Base-by-base conservation (phyloP, 2,888 invertebrate genomes). In the Caenorhabditis japonica region DNA sequence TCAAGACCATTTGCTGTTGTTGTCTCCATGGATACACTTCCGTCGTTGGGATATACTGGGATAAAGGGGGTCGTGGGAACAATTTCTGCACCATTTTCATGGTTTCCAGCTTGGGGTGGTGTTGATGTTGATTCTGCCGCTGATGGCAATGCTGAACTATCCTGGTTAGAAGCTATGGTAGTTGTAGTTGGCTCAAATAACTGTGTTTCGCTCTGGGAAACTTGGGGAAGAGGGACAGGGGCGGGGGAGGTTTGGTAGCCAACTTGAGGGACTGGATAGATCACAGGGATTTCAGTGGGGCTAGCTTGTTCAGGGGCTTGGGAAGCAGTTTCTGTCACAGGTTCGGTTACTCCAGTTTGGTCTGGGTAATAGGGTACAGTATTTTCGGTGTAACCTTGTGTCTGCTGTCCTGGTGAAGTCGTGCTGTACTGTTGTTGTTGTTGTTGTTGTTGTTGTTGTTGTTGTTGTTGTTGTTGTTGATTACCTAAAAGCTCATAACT, bases 141-240 rank as follows among this genome's bases (percentile, higher is more conserved):
- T n/a, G n/a, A n/a, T n/a, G n/a, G n/a, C n/a, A n/a, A n/a, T 30
- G 43, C 61, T 52, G 19, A 52, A 52, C 46, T 62, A 62, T 62
- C 62, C 53, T 38, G 62, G 43, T 46, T 53, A 62, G 62, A 62
- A 62, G 62, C 52, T 62, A 53, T 17, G 36, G 61, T 61, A 4
- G 58, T 46, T 17, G n/a, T n/a, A n/a, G 61, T 27, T 38, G 41
- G 33, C 34, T 52, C 21, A 15, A 27, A 17, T 43, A n/a, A n/a
- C n/a, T n/a, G n/a, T n/a, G n/a, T n/a, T n/a, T n/a, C n/a, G n/a
- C n/a, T n/a, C n/a, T n/a, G n/a, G n/a, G n/a, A n/a, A n/a, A n/a
- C n/a, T n/a, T n/a, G n/a, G n/a, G n/a, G n/a, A n/a, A n/a, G n/a
- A n/a, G n/a, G n/a, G n/a, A n/a, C n/a, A n/a, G n/a, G n/a, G n/a